Percentiles rank a stretch among this genome's conserved stretches.
Evolutionary conservation across 2,888 invertebrate genomes (phyloP).

Genomic region (Noctua comes): DNA sequence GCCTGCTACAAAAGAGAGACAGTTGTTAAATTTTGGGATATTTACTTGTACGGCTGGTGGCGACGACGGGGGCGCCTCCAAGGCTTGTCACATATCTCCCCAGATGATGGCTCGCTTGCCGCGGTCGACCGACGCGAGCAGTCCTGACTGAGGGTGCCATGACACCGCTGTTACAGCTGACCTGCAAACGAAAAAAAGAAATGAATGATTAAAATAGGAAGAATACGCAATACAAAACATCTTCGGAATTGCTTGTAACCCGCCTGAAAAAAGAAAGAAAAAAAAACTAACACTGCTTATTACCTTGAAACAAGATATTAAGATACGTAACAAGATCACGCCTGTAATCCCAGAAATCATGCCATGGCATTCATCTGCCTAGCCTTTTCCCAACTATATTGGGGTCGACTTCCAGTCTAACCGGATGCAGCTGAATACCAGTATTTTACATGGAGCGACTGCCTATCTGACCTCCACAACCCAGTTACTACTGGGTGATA

Average conservation of each 20-base stretch:
- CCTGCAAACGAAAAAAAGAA: conserved; percentile 86
- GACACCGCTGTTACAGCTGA: conserved; percentile 96
- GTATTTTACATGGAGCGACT: too few relatives aligned
- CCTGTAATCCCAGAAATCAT: not conserved
- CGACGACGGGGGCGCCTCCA: conserved; percentile 75
- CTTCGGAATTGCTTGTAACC: not conserved
- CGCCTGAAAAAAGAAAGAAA: not conserved
- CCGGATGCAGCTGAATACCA: too few relatives aligned
- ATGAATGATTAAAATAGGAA: not conserved
- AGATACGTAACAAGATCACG: not conserved
- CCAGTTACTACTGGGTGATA: too few relatives aligned
- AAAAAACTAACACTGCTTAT: too few relatives aligned
- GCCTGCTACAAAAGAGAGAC: not conserved
- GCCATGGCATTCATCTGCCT: too few relatives aligned
- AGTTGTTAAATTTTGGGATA: not conserved
- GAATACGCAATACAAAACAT: not conserved
- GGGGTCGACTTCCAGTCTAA: too few relatives aligned
- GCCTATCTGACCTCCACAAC: too few relatives aligned
- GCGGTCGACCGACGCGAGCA: conserved; percentile 95
- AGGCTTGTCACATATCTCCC: conserved; percentile 92
- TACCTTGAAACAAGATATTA: too few relatives aligned
- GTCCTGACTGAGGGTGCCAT: conserved; percentile 96
- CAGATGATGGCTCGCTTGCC: conserved; percentile 95
- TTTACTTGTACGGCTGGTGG: conserved; percentile 69
- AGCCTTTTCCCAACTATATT: too few relatives aligned